Conservation (phyloP, 2,888 invertebrate genomes). For the Fragum fragum region DNA sequence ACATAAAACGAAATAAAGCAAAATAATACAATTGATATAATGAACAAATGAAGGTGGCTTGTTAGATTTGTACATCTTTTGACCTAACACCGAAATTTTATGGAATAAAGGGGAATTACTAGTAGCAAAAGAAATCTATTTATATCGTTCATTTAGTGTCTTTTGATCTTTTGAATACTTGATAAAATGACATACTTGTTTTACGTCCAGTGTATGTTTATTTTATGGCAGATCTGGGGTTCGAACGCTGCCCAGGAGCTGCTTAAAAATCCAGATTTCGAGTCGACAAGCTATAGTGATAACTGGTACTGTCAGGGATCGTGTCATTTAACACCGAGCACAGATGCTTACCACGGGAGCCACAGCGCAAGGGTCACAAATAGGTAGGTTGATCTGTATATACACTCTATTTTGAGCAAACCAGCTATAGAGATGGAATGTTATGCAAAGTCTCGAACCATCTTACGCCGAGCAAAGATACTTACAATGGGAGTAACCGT, state of each 20-base stretch:
- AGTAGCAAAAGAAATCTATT: too few species aligned
- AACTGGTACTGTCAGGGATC: constrained; percentile 42
- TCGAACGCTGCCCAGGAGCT: constrained; percentile 19
- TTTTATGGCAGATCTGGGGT: neutral
- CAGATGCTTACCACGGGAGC: constrained; percentile 44
- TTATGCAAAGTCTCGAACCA: constrained; percentile 18
- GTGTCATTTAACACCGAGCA: constrained; percentile 38
- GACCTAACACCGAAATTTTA: too few species aligned
- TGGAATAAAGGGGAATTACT: too few species aligned
- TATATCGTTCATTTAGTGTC: neutral
- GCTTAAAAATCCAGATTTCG: constrained; percentile 41
- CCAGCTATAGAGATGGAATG: constrained; percentile 40
- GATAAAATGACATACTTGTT: neutral
- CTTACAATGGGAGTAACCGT: constrained; percentile 39
- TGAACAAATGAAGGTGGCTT: too few species aligned
- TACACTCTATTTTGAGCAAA: constrained; percentile 40
- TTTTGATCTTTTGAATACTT: neutral
- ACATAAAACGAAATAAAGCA: too few species aligned
- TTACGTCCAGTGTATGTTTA: neutral
- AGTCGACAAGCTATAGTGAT: constrained; percentile 27
- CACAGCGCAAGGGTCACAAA: constrained; percentile 38
- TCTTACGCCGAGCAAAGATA: constrained; percentile 39
- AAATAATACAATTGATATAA: too few species aligned
- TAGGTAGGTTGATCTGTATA: constrained; percentile 39
- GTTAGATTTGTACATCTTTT: too few species aligned